Percentiles rank a stretch among this genome's conserved stretches.
Conservation (phyloP, 2,888 invertebrate species). For the Keiferia lycopersicella region DNA sequence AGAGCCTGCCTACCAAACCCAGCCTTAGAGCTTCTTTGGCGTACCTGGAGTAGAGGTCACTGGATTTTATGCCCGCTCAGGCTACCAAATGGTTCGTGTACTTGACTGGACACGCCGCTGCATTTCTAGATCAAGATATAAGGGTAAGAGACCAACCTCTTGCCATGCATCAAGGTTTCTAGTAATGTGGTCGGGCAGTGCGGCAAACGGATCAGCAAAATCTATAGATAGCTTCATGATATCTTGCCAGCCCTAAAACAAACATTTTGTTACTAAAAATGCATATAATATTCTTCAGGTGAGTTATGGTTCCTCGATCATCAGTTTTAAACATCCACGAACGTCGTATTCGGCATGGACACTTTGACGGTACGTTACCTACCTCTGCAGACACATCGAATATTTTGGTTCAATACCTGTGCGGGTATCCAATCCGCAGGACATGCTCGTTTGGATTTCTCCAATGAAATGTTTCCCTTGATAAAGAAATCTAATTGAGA, state of each 20-base stretch:
- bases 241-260: constrained; percentile 89
- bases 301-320: too few relatives aligned
- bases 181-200: constrained; percentile 84
- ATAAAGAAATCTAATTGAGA: constrained; percentile 94
- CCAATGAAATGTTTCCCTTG: constrained; percentile 90
- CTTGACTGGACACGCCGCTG: too few relatives aligned
- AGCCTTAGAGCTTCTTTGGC: too few relatives aligned
- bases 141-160: constrained; percentile 66
- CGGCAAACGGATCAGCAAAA: constrained; percentile 84
- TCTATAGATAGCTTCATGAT: constrained; percentile 86
- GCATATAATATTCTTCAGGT: too few relatives aligned
- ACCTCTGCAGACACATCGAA: too few relatives aligned
- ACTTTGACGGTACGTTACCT: too few relatives aligned
- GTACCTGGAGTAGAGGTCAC: too few relatives aligned
- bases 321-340: too few relatives aligned
- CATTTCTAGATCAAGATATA: neutral
- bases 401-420: constrained; percentile 53
- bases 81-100: too few relatives aligned
- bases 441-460: constrained; percentile 84
- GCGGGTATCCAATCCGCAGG: constrained; percentile 88
- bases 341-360: too few relatives aligned
- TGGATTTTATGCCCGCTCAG: too few relatives aligned
- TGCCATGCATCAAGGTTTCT: constrained; percentile 83
- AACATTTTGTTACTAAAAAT: neutral
- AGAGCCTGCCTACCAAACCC: too few relatives aligned